These are phyloP conservation scores for Coranthus polyacanthus DNA, from an alignment of 2,797 vertebrate species.

Conservation along the genomic window DNA sequence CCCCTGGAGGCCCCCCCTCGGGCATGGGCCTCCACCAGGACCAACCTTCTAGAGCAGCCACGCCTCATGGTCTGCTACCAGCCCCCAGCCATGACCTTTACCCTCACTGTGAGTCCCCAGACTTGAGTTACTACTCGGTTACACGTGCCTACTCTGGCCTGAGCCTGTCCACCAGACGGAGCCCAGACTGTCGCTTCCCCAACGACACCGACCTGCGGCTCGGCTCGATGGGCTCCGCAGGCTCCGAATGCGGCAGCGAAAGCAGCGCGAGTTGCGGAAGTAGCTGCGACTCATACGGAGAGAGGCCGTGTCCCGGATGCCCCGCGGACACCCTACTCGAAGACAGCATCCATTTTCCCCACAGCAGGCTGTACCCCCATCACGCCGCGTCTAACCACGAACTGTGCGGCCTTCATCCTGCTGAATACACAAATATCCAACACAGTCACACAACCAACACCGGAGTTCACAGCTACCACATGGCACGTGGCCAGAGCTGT, in stretches of 20 bases:
- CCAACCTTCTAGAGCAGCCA: slow-evolving; percentile 78
- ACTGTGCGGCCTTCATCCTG: slow-evolving; percentile 56
- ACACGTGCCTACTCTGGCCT: slow-evolving; percentile 90
- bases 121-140: slow-evolving; percentile 93
- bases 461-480: slow-evolving; percentile 87
- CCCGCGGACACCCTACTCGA: slow-evolving; percentile 89
- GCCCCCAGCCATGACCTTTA: slow-evolving; percentile 89
- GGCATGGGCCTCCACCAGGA: slow-evolving; percentile 87
- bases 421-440: slow-evolving; percentile 82
- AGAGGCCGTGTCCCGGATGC: slow-evolving; percentile 88
- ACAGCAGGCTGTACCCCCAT: slow-evolving; percentile 66
- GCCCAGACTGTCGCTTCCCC: slow-evolving; percentile 89
- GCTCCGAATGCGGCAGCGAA: slow-evolving; percentile 93
- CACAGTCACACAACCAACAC: slow-evolving; percentile 69
- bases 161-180: slow-evolving; percentile 87
- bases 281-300: slow-evolving; percentile 90
- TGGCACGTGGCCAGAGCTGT: slow-evolving; percentile 86
- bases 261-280: slow-evolving; percentile 92
- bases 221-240: slow-evolving; percentile 84
- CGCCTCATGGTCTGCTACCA: slow-evolving; percentile 83
- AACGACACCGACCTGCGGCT: slow-evolving; percentile 90
- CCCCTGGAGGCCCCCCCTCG: slow-evolving; percentile 85
- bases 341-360: slow-evolving; percentile 86
- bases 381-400: slow-evolving; percentile 50
- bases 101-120: slow-evolving; percentile 94